These are phyloP conservation scores for Leucophora obtusa DNA, from an alignment of 2,888 invertebrate genomes.

Conservation along the genomic window DNA sequence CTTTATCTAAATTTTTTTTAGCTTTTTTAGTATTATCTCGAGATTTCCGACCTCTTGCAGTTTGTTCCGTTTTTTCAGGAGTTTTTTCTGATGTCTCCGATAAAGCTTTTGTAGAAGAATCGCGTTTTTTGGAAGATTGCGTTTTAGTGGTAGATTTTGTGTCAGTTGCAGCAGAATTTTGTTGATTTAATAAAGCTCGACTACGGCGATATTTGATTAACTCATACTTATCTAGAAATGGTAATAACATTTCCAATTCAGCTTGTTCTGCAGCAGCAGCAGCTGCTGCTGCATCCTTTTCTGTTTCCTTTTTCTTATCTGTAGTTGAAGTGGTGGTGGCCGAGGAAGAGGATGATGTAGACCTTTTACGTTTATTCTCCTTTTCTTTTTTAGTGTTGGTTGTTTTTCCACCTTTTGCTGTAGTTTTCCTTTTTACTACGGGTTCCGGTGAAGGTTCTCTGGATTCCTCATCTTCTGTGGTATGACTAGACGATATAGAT, in stretches of 20 bases:
- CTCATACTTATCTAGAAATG: slow-evolving; percentile 81
- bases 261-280: slow-evolving; percentile 72
- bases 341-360: slow-evolving; percentile 52
- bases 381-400: slow-evolving; percentile 51
- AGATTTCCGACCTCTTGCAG: slow-evolving; percentile 50
- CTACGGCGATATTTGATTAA: slow-evolving; percentile 82
- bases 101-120: slow-evolving; percentile 35
- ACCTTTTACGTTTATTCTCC: slow-evolving; percentile 64
- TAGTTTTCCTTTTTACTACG: slow-evolving; percentile 42
- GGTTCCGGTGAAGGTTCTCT: slow-evolving; percentile 55
- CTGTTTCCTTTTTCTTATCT: slow-evolving; percentile 58
- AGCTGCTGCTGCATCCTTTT: slow-evolving; percentile 70
- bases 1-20: slow-evolving; percentile 58
- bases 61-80: slow-evolving; percentile 47
- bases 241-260: slow-evolving; percentile 75
- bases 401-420: slow-evolving; percentile 23
- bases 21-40: slow-evolving; percentile 53
- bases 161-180: slow-evolving; percentile 71
- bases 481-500: slow-evolving; percentile 72
- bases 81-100: slow-evolving; percentile 68
- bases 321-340: slow-evolving; percentile 29
- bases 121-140: slow-evolving; percentile 77
- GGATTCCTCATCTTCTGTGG: slow-evolving; percentile 65
- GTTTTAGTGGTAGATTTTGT: slow-evolving; percentile 78
- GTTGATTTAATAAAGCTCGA: slow-evolving; percentile 77